These are phyloP conservation scores for Hestina assimilis DNA, from an alignment of 1,140 invertebrate species.

Conservation along the genomic window DNA sequence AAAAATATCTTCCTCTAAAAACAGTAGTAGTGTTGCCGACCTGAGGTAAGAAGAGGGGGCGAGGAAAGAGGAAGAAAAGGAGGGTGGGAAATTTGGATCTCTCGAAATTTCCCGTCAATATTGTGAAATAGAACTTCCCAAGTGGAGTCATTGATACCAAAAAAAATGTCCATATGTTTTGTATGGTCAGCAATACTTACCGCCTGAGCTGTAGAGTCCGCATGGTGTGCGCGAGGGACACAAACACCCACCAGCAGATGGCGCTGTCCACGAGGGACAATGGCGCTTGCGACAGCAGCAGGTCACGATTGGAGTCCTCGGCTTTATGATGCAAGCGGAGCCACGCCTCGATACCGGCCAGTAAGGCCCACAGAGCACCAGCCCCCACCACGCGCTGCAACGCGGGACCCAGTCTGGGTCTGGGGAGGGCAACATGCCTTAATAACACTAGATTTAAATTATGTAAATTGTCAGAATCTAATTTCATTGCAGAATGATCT, in stretches of 20 bases:
- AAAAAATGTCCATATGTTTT: too few species aligned
- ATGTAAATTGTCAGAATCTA: too few species aligned
- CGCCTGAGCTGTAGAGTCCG: conserved; percentile 90
- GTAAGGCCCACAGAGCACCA: conserved; percentile 88
- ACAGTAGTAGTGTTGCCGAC: too few species aligned
- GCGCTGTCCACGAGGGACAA: conserved; percentile 85
- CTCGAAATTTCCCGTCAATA: too few species aligned
- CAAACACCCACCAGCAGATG: conserved; percentile 92
- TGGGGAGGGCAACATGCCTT: too few species aligned
- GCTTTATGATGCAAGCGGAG: conserved; percentile 86
- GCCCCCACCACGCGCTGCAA: conserved; percentile 82
- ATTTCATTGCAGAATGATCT: too few species aligned
- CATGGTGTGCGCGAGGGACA: conserved; percentile 93
- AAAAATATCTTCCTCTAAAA: too few species aligned
- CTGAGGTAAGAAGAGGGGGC: too few species aligned
- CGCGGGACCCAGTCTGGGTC: conserved; percentile 90
- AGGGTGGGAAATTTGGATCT: too few species aligned
- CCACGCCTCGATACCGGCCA: conserved; percentile 91
- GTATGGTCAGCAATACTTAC: too few species aligned
- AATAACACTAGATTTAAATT: too few species aligned
- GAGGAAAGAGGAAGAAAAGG: too few species aligned
- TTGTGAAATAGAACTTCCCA: background rate
- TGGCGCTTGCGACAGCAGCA: conserved; percentile 86
- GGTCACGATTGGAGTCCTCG: conserved; percentile 82
- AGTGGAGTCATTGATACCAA: background rate